Conservation (phyloP, 2,888 invertebrate species). For the Polyploca ridens region DNA sequence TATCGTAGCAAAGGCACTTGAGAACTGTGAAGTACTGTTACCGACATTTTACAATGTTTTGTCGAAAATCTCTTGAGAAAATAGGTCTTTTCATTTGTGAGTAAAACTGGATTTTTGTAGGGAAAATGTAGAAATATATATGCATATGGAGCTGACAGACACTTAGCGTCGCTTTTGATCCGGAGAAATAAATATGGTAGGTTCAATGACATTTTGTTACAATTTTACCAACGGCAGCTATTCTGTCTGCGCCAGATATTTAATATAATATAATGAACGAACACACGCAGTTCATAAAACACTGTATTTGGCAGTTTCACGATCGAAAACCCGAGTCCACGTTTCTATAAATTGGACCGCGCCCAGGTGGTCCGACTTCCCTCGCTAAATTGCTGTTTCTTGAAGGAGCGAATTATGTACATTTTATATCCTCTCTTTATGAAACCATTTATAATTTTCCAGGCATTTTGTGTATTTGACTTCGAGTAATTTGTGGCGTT, state of each 20-base stretch:
- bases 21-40: constrained; percentile 9
- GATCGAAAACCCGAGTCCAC: constrained; percentile 43
- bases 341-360: constrained; percentile 55
- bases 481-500: constrained; percentile 4
- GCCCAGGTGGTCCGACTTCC: constrained; percentile 53
- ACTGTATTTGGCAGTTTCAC: constrained; percentile 24
- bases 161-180: background rate
- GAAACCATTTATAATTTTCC: constrained; percentile 16
- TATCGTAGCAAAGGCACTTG: constrained; percentile 22
- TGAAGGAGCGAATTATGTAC: constrained; percentile 14
- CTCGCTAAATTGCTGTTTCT: constrained; percentile 39
- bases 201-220: background rate
- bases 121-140: background rate
- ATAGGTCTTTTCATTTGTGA: background rate
- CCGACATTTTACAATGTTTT: background rate
- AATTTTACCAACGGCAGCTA: background rate
- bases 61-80: background rate
- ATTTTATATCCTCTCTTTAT: no score
- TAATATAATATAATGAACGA: background rate
- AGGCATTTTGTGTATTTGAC: constrained; percentile 24
- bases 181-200: background rate
- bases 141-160: background rate
- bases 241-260: background rate
- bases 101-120: background rate
- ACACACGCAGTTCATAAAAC: constrained; percentile 8